Base-by-base conservation (phyloP, 1,140 invertebrate genomes). In the Teleopsis dalmanni region DNA sequence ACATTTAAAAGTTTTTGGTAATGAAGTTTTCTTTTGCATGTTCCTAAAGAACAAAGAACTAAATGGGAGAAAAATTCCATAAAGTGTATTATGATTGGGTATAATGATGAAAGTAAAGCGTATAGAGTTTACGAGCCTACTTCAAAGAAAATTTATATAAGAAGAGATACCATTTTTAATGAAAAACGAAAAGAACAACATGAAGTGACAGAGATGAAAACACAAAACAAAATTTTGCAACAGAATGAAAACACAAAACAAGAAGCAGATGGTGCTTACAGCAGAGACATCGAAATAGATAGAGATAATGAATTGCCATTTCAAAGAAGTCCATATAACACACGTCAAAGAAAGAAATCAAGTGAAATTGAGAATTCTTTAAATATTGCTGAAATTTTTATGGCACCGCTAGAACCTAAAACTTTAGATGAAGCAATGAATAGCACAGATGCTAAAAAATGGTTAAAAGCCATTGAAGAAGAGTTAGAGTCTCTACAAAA, bases 1-100 rank as follows among this genome's bases (percentile, higher is more conserved):
- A 21, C 47, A 59, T 42, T 43, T 60, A 13, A 43, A 48, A 27
- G 38, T 55, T 34, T 57, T 60, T 47, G 55, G 38, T 13, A 33
- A 40, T 36, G n/a, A n/a, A n/a, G n/a, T n/a, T n/a, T n/a, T n/a
- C n/a, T n/a, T n/a, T n/a, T n/a, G 14, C 29, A 43, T 18, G 25
- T 42, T 4, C 40, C 48, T 25, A 42, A 43, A 25, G 48, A 49
- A 13, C 27, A 43, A 34, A 7, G 29, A 40, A 14, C 26, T 2
- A 48, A 48, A 31, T 40, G 16, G 38, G 48, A 49, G 10, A 14
- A n/a, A 25, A 49, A 49, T 21, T 49, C 48, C 3, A 36, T 19
- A 7, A 31, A 49, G 36, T 49, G 41, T 34, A 43, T 49, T 3
- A 49, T 49, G 40, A 16, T 49, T 13, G 48, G 38, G 7, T 49